Percentiles rank a stretch among this genome's conserved stretches.
Conservation (phyloP, 2,888 invertebrate genomes). For the Papilio demoleus region DNA sequence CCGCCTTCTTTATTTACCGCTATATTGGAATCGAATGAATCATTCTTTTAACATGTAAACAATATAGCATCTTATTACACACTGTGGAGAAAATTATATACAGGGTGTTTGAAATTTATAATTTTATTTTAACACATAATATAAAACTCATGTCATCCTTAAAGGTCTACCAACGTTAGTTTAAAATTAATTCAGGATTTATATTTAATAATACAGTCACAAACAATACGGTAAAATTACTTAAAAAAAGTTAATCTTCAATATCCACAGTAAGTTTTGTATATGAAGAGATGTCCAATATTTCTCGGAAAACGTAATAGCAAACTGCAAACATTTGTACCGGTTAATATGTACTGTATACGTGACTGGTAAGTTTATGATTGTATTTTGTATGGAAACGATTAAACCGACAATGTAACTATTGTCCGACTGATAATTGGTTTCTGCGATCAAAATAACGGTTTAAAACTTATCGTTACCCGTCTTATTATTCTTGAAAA, state of each 20-base stretch:
- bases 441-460: conserved; percentile 1
- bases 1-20: conserved; percentile 40
- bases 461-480: too few relatives aligned
- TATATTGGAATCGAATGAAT: conserved; percentile 63
- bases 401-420: conserved; percentile 5
- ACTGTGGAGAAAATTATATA: neutral
- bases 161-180: too few relatives aligned
- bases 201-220: too few relatives aligned
- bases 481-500: too few relatives aligned
- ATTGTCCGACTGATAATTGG: conserved; percentile 1
- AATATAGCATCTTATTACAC: neutral
- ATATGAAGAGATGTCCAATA: neutral
- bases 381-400: conserved; percentile 11
- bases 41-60: conserved; percentile 39
- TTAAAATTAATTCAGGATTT: too few relatives aligned
- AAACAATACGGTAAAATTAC: neutral
- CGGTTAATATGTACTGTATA: conserved; percentile 14
- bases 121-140: neutral
- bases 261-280: conserved; percentile 1
- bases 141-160: neutral
- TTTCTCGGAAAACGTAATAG: conserved; percentile 12
- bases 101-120: neutral
- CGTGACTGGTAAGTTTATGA: conserved; percentile 13
- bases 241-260: neutral
- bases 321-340: neutral